Evolutionary conservation across 2,113 vertebrate genomes (phyloP).

Genomic region (Petrocephalus zakoni): DNA sequence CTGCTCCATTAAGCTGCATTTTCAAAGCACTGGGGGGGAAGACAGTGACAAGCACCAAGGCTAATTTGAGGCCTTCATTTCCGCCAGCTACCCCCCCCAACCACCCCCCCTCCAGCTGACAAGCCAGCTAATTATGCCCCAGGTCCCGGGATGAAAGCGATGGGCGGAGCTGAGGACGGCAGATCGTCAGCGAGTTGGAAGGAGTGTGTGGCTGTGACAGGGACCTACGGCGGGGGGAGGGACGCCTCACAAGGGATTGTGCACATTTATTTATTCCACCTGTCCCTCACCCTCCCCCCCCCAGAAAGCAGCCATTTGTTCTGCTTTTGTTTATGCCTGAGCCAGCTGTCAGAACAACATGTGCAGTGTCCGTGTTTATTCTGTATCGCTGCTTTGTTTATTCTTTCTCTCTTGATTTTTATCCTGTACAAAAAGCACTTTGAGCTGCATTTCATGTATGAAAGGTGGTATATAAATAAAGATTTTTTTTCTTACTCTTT

Average conservation of each 20-base stretch:
- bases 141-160: neutral
- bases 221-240: neutral
- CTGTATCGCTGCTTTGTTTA: neutral
- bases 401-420: neutral
- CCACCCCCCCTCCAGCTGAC: neutral
- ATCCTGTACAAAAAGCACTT: neutral
- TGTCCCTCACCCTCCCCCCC: neutral
- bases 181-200: neutral
- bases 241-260: neutral
- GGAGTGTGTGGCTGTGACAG: neutral
- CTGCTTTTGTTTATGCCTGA: neutral
- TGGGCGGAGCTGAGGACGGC: neutral
- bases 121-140: constrained; percentile 7
- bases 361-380: neutral
- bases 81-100: neutral
- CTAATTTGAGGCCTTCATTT: constrained; percentile 12
- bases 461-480: neutral
- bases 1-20: neutral
- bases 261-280: neutral
- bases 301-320: neutral
- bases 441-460: neutral
- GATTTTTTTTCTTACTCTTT: neutral
- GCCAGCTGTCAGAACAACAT: neutral
- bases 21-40: neutral
- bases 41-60: neutral